phyloP scores from a whole-genome alignment of 2,113 vertebrate genomes.

The Esox niger region DNA sequence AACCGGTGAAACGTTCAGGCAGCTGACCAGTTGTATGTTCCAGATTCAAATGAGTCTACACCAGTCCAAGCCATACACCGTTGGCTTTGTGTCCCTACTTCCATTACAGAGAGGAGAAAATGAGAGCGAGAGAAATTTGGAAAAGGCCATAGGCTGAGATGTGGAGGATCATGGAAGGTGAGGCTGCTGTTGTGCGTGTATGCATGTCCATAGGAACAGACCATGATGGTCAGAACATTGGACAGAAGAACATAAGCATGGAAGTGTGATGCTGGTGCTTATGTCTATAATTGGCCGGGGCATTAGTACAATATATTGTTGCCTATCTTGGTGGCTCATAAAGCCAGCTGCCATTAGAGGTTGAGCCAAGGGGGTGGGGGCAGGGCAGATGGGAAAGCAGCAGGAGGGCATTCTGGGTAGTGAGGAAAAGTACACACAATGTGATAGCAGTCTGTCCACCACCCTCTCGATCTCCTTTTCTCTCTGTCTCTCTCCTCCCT shows the following conservation, averaged over 20 bases:
- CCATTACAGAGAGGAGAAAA: no score
- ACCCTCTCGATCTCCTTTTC: not conserved
- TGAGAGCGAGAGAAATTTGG: no score
- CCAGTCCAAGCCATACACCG: no score
- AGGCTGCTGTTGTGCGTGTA: not conserved
- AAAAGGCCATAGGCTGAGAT: no score
- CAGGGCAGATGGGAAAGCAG: constrained; percentile 2
- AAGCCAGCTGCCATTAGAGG: not conserved
- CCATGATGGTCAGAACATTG: not conserved
- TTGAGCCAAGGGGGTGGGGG: not conserved
- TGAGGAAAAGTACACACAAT: constrained; percentile 4
- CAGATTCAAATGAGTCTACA: no score
- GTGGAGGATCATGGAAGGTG: no score
- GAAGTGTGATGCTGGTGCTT: constrained; percentile 1
- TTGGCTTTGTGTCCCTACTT: no score
- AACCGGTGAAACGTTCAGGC: no score
- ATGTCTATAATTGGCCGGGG: not conserved
- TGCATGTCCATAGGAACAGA: not conserved
- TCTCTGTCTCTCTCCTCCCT: constrained; percentile 40
- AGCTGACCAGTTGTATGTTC: no score
- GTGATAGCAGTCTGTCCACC: not conserved
- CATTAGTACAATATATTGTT: not conserved
- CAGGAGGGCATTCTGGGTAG: not conserved
- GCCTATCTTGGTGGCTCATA: not conserved
- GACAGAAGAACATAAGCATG: not conserved